Conservation (phyloP, 2,888 invertebrate species). For the Artemia sp. region DNA sequence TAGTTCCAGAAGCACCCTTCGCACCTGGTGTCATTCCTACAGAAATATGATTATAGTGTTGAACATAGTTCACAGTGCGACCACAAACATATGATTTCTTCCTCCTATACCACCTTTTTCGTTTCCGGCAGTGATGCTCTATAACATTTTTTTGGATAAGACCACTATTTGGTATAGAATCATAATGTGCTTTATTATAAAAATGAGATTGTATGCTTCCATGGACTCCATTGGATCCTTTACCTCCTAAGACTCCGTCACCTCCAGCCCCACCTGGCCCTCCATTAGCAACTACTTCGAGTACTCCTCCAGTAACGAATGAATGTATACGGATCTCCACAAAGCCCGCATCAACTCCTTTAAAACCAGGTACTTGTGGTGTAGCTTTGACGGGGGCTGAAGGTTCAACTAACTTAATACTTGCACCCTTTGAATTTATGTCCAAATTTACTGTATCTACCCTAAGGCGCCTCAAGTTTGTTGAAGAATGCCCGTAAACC, state of each 20-base stretch:
- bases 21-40: neutral
- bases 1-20: neutral
- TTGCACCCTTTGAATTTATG: no score
- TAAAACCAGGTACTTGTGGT: neutral
- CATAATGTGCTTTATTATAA: neutral
- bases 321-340: neutral
- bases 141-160: neutral
- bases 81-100: neutral
- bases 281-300: neutral
- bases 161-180: neutral
- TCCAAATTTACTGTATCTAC: no score
- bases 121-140: neutral
- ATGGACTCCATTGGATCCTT: neutral
- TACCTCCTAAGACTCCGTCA: neutral
- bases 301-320: neutral
- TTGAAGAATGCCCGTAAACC: no score
- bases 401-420: no score
- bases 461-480: no score
- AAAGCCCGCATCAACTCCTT: neutral
- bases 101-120: neutral
- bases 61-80: neutral
- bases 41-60: neutral
- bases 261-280: neutral
- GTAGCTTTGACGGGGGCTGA: no score
- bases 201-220: neutral